These are phyloP conservation scores for Liparis tanakae DNA, from an alignment of 2,797 vertebrate genomes.

Conservation along the genomic window DNA sequence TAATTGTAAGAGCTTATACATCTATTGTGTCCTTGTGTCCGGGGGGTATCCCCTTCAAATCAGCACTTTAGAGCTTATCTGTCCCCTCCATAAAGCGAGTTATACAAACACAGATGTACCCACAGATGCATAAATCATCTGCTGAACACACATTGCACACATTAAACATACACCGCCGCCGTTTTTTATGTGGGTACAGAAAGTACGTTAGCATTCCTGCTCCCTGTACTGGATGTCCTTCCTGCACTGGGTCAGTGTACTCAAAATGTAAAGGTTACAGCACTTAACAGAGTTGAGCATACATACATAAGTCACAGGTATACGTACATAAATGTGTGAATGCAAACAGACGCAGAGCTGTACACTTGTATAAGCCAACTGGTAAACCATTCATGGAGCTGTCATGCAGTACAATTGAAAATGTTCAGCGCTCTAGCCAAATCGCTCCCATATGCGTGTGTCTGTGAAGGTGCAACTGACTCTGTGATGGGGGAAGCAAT, in stretches of 20 bases:
- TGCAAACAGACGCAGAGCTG: conserved; percentile 15
- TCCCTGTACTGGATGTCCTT: conserved; percentile 34
- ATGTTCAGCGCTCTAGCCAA: conserved; percentile 23
- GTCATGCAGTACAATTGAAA: conserved; percentile 18
- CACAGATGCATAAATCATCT: conserved; percentile 35
- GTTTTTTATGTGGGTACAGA: conserved; percentile 34
- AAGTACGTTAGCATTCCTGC: conserved; percentile 27
- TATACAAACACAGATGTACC: conserved; percentile 6
- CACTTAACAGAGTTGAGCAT: conserved; percentile 18
- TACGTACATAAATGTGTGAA: conserved; percentile 28
- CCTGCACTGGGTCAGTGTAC: conserved; percentile 44
- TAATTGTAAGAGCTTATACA: background rate
- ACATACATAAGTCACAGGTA: conserved; percentile 19
- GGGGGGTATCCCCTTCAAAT: background rate
- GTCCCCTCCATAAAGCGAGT: conserved; percentile 7
- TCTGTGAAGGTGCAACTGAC: conserved; percentile 16
- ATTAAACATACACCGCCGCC: background rate
- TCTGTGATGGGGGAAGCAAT: background rate
- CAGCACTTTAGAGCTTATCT: background rate
- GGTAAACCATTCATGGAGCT: conserved; percentile 22
- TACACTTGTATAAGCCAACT: conserved; percentile 26
- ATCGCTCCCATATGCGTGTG: conserved; percentile 12
- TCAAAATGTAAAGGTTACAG: conserved; percentile 39
- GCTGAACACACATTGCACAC: conserved; percentile 12
- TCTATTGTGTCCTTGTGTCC: conserved; percentile 12